phyloP scores from a whole-genome alignment of 2,113 vertebrate species.

The Ctenomys sociabilis region DNA sequence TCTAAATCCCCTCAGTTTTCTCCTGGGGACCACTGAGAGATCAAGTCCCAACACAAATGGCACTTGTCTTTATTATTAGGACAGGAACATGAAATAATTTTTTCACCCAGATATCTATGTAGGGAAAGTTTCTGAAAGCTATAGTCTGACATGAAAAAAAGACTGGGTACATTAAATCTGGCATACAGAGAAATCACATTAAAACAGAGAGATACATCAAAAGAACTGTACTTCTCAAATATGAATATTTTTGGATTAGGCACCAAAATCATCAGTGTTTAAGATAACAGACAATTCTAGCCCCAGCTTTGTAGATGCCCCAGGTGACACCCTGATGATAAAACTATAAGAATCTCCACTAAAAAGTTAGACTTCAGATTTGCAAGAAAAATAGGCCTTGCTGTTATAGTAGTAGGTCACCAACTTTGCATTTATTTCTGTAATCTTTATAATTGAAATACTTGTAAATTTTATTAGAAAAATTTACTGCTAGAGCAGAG shows the following conservation, averaged over 20 bases:
- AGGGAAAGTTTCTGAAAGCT: neutral
- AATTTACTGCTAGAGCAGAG: neutral
- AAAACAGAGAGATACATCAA: neutral
- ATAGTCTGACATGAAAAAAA: neutral
- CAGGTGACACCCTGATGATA: neutral
- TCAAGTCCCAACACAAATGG: too few species aligned
- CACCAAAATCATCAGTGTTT: neutral
- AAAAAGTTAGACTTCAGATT: neutral
- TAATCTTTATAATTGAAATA: neutral
- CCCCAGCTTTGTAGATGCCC: neutral
- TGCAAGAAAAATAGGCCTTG: neutral
- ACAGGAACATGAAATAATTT: neutral
- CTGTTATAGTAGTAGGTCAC: neutral
- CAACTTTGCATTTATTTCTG: neutral
- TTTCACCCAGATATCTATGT: neutral
- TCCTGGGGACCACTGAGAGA: too few species aligned
- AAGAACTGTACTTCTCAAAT: neutral
- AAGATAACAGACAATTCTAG: neutral
- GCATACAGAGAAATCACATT: neutral
- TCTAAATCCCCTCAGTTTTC: too few species aligned
- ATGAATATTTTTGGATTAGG: neutral
- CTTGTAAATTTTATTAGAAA: neutral
- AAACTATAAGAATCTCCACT: neutral
- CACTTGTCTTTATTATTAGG: too few species aligned
- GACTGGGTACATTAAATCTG: neutral